Evolutionary conservation across 2,888 invertebrate species (phyloP), one percentile per base, ranked within the genome.

Genomic region (Leptarthrus brevirostris): DNA sequence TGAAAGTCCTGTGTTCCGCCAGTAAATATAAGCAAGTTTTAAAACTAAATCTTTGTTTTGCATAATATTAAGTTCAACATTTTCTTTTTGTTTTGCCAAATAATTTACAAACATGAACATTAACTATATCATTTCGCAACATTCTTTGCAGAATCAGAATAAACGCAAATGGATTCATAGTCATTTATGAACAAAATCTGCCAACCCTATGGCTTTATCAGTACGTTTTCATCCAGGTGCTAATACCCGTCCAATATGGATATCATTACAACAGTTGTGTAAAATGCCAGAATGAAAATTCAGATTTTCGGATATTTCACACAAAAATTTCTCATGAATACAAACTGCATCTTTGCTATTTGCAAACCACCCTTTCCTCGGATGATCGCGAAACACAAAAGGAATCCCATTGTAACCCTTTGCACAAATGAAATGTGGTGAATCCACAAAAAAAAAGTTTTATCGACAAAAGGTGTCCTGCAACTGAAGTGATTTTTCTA

Each of bases 301-400:
- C 30, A 4, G 4, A 3, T 4, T 44, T 44, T 44, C 12, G 44
- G 12, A 44, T n/a, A 4, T 49, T 16, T 49, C 16, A 16, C 16
- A 49, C 49, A 3, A 49, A 49, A 49, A 49, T 8, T n/a, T 20
- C 18, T 16, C 16, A 5, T 16, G 49, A 49, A 49, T 49, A 3
- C 16, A 49, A 16, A 49, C 44, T 18, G 14, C 16, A 52, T 52
- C 18, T 18, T 22, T 20, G 1, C 5, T 69, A 69, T 69, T 69
- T 69, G 49, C 69, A 69, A 69, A 69, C 69, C 69, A 69, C 69
- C 69, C 69, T 69, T 69, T 69, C 34, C 52, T 34, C 18, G 49
- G 49, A 6, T 69, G 14, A 49, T 44, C 4, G 30, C 69, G 8
- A 20, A 69, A n/a, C 16, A 69, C 20, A 69, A 69, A 66, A 52